Evolutionary conservation across 64 coral and sea anemone species (phyloP).

Genomic region (Acropora yongei): DNA sequence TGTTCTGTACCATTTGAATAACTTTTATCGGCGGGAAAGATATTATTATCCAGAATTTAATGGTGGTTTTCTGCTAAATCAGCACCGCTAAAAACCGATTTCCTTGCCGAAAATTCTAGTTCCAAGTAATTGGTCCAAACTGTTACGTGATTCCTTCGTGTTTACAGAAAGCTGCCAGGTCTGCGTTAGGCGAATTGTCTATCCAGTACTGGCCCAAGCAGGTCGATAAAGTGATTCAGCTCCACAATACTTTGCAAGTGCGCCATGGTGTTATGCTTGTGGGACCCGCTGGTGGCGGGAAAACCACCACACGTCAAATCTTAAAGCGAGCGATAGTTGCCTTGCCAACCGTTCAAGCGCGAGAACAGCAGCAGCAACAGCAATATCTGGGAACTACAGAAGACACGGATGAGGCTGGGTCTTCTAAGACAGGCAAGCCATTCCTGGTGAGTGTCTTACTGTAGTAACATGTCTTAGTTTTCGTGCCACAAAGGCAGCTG

Average conservation of each 20-base stretch:
- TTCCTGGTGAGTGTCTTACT: conserved; percentile 34
- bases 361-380: conserved; percentile 67
- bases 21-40: no score
- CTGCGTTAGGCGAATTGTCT: conserved; percentile 70
- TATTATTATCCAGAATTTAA: no score
- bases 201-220: conserved; percentile 79
- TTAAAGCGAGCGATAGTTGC: conserved; percentile 76
- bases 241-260: conserved; percentile 82
- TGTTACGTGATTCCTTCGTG: background rate
- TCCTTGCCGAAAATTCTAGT: background rate
- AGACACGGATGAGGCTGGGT: conserved; percentile 35
- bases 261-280: conserved; percentile 89
- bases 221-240: conserved; percentile 84
- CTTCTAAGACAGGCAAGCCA: conserved; percentile 30
- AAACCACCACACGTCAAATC: conserved; percentile 89
- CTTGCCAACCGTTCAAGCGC: conserved; percentile 71
- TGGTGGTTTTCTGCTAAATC: no score
- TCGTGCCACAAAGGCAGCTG: background rate
- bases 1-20: no score
- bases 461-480: background rate
- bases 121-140: background rate
- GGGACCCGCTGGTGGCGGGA: conserved; percentile 90
- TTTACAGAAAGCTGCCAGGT: conserved; percentile 69
- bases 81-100: no score
- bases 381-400: conserved; percentile 13